Base-by-base conservation (phyloP, 2,888 invertebrate species). In the Heliconius sara region DNA sequence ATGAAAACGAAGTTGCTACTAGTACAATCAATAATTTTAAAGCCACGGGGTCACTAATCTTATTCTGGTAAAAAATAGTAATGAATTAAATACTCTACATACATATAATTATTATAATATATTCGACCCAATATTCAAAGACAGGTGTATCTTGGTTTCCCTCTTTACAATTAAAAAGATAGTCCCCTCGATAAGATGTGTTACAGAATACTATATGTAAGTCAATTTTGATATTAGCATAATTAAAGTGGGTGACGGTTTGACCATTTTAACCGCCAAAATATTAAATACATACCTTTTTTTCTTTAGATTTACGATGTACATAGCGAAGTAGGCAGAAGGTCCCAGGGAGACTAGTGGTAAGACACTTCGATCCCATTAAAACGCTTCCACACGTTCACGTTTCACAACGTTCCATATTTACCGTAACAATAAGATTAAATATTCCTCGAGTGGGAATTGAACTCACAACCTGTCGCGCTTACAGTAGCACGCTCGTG, bases 81-180 rank as follows among this genome's bases (percentile, higher is more conserved):
- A 60, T n/a, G n/a, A 66, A 13, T 47, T 30, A 47, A 12, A 70
- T 22, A 19, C 13, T 30, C 52, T 47, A 43, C 34, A 22, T 72
- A 30, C 22, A 72, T 30, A 74, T 68, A 77, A 74, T 65, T 65
- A 66, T 34, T 22, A 78, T 25, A 43, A 57, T 60, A 67, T 67
- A 67, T 68, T 80, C 78, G 81, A 79, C 67, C 80, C 71, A 80
- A 30, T 81, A 81, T 78, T 82, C 66, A 71, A 66, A 47, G 76
- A 79, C 82, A 82, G 82, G 82, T 82, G 82, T 76, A 76, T 78
- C 34, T 72, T 72, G 47, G 67, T 77, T 78, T 76, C 78, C 75
- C 75, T 80, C 70, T 52, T 75, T 66, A 75, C 77, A 74, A 9
- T 22, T 67, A 70, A 72, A 57, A 34, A 75, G 74, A 75, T 75